These are phyloP conservation scores for Macrobrachium rosenbergii DNA, from an alignment of 1,140 invertebrate genomes.

Conservation along the genomic window DNA sequence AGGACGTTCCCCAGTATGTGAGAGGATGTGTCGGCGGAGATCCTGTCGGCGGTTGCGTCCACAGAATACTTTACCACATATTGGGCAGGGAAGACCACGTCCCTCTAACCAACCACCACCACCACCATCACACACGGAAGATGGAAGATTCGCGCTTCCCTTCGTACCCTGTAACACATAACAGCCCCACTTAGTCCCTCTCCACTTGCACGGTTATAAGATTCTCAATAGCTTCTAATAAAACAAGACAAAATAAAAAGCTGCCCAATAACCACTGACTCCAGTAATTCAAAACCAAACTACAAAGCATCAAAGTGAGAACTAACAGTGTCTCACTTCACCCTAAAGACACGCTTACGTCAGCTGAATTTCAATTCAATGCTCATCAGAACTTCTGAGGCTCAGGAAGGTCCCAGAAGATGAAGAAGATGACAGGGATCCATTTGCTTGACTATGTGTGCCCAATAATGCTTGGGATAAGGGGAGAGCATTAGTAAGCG, in stretches of 20 bases:
- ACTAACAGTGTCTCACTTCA: too few species aligned
- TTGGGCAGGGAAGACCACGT: constrained; percentile 49
- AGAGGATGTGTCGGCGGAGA: constrained; percentile 60
- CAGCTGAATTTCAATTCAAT: too few species aligned
- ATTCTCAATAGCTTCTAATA: too few species aligned
- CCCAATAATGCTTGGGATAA: constrained; percentile 38
- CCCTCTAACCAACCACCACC: constrained; percentile 57
- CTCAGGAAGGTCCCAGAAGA: not conserved
- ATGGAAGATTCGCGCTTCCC: constrained; percentile 50
- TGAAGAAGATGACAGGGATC: not conserved
- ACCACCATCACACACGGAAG: constrained; percentile 4
- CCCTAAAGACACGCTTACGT: too few species aligned
- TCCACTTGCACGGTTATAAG: not conserved
- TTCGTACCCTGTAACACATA: constrained; percentile 64
- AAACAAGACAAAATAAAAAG: too few species aligned
- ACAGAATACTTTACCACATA: constrained; percentile 63
- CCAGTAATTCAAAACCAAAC: too few species aligned
- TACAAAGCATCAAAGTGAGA: too few species aligned
- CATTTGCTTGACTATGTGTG: not conserved
- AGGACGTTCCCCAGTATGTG: constrained; percentile 63
- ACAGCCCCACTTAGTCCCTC: constrained; percentile 60
- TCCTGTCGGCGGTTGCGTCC: constrained; percentile 64
- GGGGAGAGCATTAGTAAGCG: constrained; percentile 38
- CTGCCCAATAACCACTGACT: too few species aligned
- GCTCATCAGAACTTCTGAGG: not conserved